A percentile compares a stretch with the other conserved stretches of the same genome.
phyloP scores from a whole-genome alignment of 2,113 vertebrate genomes.

The Thryonomys swinderianus region DNA sequence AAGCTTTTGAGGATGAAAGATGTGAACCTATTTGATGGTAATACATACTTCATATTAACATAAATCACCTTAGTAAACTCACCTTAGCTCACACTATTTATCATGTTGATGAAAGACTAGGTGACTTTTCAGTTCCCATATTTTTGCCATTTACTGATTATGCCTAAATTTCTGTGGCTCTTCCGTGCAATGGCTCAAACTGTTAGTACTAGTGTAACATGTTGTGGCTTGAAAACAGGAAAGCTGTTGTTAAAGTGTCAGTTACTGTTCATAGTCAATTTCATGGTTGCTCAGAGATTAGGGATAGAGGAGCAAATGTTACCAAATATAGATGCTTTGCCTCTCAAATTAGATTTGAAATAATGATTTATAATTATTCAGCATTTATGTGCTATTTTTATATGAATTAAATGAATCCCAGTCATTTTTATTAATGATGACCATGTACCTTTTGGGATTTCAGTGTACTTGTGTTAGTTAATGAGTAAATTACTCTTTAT shows the following conservation, averaged over 20 bases:
- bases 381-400: conserved; percentile 46
- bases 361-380: conserved; percentile 44
- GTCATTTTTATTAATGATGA: conserved; percentile 43
- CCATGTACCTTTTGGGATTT: conserved; percentile 2
- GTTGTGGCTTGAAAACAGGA: conserved; percentile 31
- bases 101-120: background rate
- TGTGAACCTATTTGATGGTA: background rate
- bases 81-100: background rate
- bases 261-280: conserved; percentile 55
- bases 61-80: background rate
- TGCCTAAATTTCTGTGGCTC: conserved; percentile 18
- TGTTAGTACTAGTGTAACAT: background rate
- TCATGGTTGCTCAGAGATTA: conserved; percentile 46
- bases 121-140: background rate
- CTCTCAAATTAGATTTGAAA: conserved; percentile 58
- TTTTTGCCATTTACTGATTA: background rate
- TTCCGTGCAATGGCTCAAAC: background rate
- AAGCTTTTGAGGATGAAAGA: background rate
- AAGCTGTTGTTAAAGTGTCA: background rate
- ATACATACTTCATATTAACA: background rate
- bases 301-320: conserved; percentile 5
- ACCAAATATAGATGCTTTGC: conserved; percentile 41
- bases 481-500: conserved; percentile 16
- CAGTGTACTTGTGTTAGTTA: background rate
- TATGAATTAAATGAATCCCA: conserved; percentile 41